Percentiles rank a stretch among this genome's conserved stretches.
phyloP scores from a whole-genome alignment of 2,797 vertebrate species.

The Acanthurus lineatus region DNA sequence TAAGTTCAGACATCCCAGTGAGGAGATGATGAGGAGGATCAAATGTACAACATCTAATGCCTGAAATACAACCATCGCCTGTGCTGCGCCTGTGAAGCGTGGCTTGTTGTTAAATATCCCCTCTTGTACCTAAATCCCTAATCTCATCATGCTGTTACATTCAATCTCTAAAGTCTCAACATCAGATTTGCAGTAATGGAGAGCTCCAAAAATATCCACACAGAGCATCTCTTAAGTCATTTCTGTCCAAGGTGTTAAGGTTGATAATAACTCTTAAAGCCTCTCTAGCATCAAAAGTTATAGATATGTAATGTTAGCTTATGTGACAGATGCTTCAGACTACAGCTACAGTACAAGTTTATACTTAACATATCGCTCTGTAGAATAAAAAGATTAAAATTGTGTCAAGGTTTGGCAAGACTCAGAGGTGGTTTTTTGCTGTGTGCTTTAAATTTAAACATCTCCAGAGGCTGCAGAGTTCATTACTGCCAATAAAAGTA shows the following conservation, averaged over 20 bases:
- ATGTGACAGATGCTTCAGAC: slow-evolving; percentile 31
- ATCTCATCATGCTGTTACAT: slow-evolving; percentile 56
- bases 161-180: slow-evolving; percentile 40
- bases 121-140: slow-evolving; percentile 46
- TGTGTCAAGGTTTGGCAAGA: slow-evolving; percentile 17
- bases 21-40: slow-evolving; percentile 36
- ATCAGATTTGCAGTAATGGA: slow-evolving; percentile 38
- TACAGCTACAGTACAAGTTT: slow-evolving; percentile 12
- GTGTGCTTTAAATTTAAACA: no score
- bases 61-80: slow-evolving; percentile 51
- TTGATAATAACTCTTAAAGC: slow-evolving; percentile 2
- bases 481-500: no score
- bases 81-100: not conserved
- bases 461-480: no score
- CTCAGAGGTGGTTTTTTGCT: not conserved
- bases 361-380: slow-evolving; percentile 36
- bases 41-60: slow-evolving; percentile 47
- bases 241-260: slow-evolving; percentile 9
- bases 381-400: slow-evolving; percentile 30
- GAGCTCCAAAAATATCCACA: slow-evolving; percentile 35
- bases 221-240: not conserved
- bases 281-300: slow-evolving; percentile 48
- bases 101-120: slow-evolving; percentile 40
- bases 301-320: slow-evolving; percentile 34
- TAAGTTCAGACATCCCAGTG: slow-evolving; percentile 31